A percentile compares a stretch with the other conserved stretches of the same genome.
Conservation (phyloP, 2,113 vertebrate genomes). For the Melanerpes formicivorus region DNA sequence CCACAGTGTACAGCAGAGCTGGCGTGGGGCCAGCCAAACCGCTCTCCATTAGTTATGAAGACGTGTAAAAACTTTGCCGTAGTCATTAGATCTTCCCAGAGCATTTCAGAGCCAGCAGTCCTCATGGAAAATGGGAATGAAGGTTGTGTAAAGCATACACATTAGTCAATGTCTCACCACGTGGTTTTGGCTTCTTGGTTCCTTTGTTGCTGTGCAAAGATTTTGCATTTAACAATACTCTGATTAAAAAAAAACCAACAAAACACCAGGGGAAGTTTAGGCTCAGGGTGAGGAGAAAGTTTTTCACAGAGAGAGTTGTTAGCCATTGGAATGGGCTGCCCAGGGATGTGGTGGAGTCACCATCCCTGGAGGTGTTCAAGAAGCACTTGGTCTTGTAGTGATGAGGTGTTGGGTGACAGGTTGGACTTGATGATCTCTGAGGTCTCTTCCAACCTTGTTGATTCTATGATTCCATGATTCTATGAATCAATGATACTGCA, state of each 20-base stretch:
- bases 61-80: background rate
- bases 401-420: no score
- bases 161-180: background rate
- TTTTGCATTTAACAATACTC: background rate
- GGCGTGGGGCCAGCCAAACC: background rate
- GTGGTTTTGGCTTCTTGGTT: background rate
- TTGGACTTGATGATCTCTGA: no score
- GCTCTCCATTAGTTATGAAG: background rate
- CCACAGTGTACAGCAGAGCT: rapidly evolving
- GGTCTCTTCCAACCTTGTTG: no score
- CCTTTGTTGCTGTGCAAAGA: background rate
- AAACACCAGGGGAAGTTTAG: no score
- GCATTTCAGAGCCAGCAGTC: background rate
- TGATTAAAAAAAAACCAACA: background rate
- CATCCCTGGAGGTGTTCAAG: no score
- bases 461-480: no score
- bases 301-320: no score
- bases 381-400: no score
- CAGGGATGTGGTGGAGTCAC: no score
- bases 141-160: background rate
- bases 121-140: background rate
- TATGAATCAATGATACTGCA: background rate
- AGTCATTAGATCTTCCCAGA: background rate
- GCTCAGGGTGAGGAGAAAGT: no score
- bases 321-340: no score